phyloP scores from a whole-genome alignment of 2,797 vertebrate genomes.

The Odontamblyopus lacepedii region DNA sequence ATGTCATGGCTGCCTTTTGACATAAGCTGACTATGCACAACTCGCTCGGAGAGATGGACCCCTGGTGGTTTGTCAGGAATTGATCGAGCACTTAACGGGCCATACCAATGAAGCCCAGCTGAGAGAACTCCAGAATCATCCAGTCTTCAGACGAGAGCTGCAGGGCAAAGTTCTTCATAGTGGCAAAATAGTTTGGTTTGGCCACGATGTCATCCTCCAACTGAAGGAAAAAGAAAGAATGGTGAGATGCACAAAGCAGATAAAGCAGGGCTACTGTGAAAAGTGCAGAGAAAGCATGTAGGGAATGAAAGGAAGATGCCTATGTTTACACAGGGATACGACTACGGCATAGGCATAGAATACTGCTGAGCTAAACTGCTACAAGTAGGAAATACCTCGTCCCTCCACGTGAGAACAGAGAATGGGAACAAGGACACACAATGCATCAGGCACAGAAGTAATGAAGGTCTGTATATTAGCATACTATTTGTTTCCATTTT shows the following conservation, averaged over 20 bases:
- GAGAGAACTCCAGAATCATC: constrained; percentile 99
- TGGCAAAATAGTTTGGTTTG: constrained; percentile 98
- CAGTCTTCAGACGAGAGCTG: constrained; percentile 97
- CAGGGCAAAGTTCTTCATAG: constrained; percentile 98
- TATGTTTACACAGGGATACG: constrained; percentile 30
- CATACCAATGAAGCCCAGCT: constrained; percentile 97
- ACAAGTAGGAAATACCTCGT: constrained; percentile 58
- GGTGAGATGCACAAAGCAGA: not conserved
- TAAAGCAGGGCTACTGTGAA: not conserved
- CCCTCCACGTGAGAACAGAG: constrained; percentile 51
- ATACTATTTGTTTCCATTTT: not conserved
- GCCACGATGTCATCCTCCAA: constrained; percentile 99
- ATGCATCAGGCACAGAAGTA: constrained; percentile 34
- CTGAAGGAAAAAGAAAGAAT: constrained; percentile 67
- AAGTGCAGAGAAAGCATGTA: constrained; percentile 3
- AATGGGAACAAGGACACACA: constrained; percentile 32
- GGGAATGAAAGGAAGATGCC: constrained; percentile 20
- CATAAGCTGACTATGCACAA: constrained; percentile 21
- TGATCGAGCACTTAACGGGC: constrained; percentile 17
- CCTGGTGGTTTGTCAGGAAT: not conserved
- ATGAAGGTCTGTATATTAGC: not conserved
- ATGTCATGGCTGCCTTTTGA: not conserved
- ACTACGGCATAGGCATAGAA: constrained; percentile 24
- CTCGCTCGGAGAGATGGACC: constrained; percentile 8
- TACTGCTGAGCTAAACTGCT: constrained; percentile 31